Base-by-base conservation (phyloP, 2,797 vertebrate species). In the Apogon talboti region DNA sequence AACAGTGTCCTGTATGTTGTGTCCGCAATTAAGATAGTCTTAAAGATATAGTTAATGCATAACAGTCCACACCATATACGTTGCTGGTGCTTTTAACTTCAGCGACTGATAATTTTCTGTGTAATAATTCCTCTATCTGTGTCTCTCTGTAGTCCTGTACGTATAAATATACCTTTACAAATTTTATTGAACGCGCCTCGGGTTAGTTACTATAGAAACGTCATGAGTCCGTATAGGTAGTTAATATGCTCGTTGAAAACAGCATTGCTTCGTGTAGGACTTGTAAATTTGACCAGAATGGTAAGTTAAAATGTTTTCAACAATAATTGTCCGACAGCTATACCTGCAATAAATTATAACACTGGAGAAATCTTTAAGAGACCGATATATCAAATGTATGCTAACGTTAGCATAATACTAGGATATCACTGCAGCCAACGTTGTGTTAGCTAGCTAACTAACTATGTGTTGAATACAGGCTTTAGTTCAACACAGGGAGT, bases 141-240 rank as follows among this genome's bases (percentile, higher is more conserved):
- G 19, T 3, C 19, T 21, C 19, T 21, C 33, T 35, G 9, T 35
- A 35, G 7, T 35, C 9, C 9, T 35, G 2, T 35, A 35, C 7
- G 3, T 8, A 10, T 2, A 35, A 0, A 9, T 7, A 6, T 35
- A 35, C 9, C 8, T 8, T 35, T 35, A 35, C 33, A 1, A 45
- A 33, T 15, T 28, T 1, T n/a, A n/a, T 0, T 81, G 75, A 88
- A 86, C 50, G 75, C 77, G 54, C 30, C 83, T 21, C 16, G 1
- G 7, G n/a, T 46, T 53, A 19, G 84, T 89, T 83, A 48, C 87
- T 71, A 89, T 90, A 81, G 81, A 65, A 82, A 89, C 85, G 18
- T 11, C 11, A 11, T 11, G 33, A 54, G 38, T 53, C 7, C 14
- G 37, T 10, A 35, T 35, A 2, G 4, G 11, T 4, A 42, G 73